Evolutionary conservation across 2,113 vertebrate genomes (phyloP).

Genomic region (Melospiza georgiana): DNA sequence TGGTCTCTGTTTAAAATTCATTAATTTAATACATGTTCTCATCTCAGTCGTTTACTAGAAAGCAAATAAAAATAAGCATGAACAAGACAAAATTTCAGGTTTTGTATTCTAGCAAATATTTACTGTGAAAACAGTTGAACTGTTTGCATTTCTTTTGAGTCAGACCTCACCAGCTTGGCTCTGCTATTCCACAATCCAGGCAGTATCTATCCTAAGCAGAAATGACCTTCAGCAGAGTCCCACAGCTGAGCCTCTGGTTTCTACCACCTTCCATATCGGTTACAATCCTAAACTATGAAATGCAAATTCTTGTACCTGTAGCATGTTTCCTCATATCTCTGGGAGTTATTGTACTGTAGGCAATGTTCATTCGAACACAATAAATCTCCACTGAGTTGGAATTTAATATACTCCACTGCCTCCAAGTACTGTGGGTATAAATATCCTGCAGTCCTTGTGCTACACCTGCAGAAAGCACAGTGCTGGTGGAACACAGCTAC

Average conservation of each 20-base stretch:
- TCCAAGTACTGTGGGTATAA: neutral
- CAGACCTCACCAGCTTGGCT: neutral
- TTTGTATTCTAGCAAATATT: slow-evolving; percentile 23
- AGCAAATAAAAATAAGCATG: neutral
- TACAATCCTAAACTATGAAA: neutral
- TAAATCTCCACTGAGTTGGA: slow-evolving; percentile 39
- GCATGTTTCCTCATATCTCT: slow-evolving; percentile 20
- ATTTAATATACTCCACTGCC: slow-evolving; percentile 42
- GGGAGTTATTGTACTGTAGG: slow-evolving; percentile 17
- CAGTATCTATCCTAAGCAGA: neutral
- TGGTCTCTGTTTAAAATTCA: neutral
- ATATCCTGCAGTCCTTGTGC: slow-evolving; percentile 15
- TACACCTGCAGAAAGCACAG: neutral
- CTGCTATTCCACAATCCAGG: neutral
- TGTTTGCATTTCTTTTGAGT: slow-evolving; percentile 8
- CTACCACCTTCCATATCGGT: neutral
- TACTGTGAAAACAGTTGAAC: neutral
- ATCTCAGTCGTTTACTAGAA: slow-evolving; percentile 5
- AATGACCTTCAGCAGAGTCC: slow-evolving; percentile 17
- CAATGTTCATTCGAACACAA: slow-evolving; percentile 29
- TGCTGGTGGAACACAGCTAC: neutral
- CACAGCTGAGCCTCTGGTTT: neutral
- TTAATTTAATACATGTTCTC: neutral
- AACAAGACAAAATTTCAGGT: neutral
- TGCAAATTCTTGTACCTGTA: slow-evolving; percentile 14